Percentiles rank a stretch among this genome's conserved stretches.
These are phyloP conservation scores for Fistularia tabacaria DNA, from an alignment of 2,797 vertebrate genomes.

Conservation along the genomic window DNA sequence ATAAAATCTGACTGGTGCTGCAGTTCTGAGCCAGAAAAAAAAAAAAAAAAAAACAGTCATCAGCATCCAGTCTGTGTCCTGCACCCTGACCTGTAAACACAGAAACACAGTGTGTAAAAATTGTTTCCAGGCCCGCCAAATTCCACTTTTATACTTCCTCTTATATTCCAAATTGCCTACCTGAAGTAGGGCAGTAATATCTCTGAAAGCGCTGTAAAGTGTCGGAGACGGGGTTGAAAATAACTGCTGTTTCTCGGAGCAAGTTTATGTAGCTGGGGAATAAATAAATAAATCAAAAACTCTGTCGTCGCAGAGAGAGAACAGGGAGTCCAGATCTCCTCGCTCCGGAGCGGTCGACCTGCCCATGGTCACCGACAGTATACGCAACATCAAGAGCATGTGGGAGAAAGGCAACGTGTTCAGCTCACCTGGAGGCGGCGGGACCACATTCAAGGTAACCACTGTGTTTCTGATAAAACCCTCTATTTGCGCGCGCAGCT, in stretches of 20 bases:
- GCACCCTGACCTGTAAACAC: too few species aligned
- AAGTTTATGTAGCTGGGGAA: not conserved
- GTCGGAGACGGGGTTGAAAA: too few species aligned
- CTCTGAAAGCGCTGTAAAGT: not conserved
- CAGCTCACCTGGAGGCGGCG: conserved; percentile 75
- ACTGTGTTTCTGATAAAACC: not conserved
- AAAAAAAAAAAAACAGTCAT: too few species aligned
- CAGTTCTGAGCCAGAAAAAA: too few species aligned
- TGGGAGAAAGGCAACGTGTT: conserved; percentile 96
- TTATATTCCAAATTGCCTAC: conserved; percentile 5
- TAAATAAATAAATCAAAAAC: not conserved
- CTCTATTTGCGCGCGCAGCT: not conserved
- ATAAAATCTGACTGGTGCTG: not conserved
- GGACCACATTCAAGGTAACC: conserved; percentile 87
- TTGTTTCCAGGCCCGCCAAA: not conserved
- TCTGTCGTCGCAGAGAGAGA: conserved; percentile 63
- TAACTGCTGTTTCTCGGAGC: not conserved
- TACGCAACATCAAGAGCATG: conserved; percentile 98
- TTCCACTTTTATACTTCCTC: not conserved
- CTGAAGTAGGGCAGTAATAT: conserved; percentile 5
- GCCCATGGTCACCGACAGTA: conserved; percentile 82
- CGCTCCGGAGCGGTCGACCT: conserved; percentile 85
- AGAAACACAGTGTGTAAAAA: too few species aligned
- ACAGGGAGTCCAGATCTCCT: conserved; percentile 79
- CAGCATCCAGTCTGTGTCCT: too few species aligned